Percentiles rank a stretch among this genome's conserved stretches.
Evolutionary conservation across 2,888 invertebrate genomes (phyloP).

Genomic region (Scaptomyza parva): DNA sequence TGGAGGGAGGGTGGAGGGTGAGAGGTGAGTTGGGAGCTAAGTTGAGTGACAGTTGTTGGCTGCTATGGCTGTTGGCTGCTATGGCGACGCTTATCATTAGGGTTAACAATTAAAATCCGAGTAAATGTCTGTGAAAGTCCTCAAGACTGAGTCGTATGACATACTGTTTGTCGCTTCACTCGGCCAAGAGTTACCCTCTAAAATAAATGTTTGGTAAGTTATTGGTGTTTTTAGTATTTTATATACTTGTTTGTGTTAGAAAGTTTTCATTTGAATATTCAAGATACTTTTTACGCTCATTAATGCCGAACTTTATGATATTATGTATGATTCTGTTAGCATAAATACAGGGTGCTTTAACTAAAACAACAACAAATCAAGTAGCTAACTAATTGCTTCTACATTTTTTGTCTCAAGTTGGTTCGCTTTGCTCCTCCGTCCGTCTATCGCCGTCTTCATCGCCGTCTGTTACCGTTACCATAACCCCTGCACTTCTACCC

Average conservation of each 20-base stretch:
- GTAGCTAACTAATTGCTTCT: conserved; percentile 53
- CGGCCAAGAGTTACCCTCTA: not conserved
- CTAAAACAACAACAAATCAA: conserved; percentile 2
- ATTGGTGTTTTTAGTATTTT: no score
- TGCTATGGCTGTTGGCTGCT: conserved; percentile 14
- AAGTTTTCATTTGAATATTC: no score
- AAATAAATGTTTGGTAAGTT: not conserved
- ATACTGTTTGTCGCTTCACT: not conserved
- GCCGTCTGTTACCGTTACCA: not conserved
- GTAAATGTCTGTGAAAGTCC: conserved; percentile 14
- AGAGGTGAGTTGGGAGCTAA: not conserved
- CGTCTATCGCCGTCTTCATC: not conserved
- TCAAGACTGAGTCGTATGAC: not conserved
- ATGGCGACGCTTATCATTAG: conserved; percentile 31
- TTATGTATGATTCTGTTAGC: no score
- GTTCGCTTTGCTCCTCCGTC: conserved; percentile 11
- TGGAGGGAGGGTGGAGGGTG: not conserved
- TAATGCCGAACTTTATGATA: no score
- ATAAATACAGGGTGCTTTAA: not conserved
- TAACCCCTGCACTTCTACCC: not conserved
- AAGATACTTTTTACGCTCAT: no score
- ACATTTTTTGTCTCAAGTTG: conserved; percentile 50
- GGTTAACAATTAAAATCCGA: conserved; percentile 34
- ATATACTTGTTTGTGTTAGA: no score
- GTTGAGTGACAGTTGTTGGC: not conserved